Conservation (phyloP, 2,888 invertebrate genomes). For the Calameuta filiformis region DNA sequence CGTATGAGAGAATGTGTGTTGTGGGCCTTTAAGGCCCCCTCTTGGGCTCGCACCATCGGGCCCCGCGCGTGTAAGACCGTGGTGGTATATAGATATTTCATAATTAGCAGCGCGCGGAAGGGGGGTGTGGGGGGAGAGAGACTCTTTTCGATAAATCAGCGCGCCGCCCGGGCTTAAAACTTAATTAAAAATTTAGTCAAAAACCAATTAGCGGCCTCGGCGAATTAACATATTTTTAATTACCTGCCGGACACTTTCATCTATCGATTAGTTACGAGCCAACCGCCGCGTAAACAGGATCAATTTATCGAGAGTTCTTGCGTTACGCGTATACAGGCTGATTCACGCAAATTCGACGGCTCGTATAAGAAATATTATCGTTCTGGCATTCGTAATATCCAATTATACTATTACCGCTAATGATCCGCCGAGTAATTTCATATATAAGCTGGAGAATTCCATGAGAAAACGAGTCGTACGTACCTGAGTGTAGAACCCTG, state of each 20-base stretch:
- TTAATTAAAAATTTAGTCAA: constrained; percentile 59
- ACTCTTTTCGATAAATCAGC: constrained; percentile 53
- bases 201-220: constrained; percentile 59
- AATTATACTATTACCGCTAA: neutral
- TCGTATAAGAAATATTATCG: neutral
- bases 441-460: neutral
- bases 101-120: constrained; percentile 49
- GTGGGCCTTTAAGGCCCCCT: constrained; percentile 2
- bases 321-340: neutral
- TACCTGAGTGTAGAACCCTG: neutral
- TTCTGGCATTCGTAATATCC: neutral
- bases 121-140: constrained; percentile 15
- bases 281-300: neutral
- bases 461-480: neutral
- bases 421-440: neutral
- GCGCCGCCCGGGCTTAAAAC: constrained; percentile 52
- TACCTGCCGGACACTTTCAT: constrained; percentile 41
- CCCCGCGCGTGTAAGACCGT: neutral
- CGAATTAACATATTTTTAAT: constrained; percentile 64
- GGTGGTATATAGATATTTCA: constrained; percentile 46
- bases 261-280: constrained; percentile 14
- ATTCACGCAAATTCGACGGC: neutral
- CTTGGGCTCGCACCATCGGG: constrained; percentile 21
- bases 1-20: neutral
- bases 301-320: neutral